Evolutionary conservation across 1,140 invertebrate genomes (phyloP), one percentile per base, ranked within the genome.

Genomic region (Latrodectus geometricus): DNA sequence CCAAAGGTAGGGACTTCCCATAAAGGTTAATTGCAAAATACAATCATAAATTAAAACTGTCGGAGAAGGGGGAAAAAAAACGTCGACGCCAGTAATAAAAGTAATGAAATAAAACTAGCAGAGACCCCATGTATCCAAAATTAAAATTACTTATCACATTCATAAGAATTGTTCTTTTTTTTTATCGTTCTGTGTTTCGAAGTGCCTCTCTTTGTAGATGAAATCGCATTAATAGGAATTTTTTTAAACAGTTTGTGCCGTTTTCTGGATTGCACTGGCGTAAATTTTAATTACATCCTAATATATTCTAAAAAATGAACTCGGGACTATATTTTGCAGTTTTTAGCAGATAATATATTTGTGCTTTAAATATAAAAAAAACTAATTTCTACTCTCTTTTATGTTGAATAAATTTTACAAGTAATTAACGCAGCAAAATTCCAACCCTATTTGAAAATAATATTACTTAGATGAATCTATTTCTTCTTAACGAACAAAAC

Each of bases 131-230:
- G 54, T 20, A 74, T 8, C 9, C n/a, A 49, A 35, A 66, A 68
- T 84, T 76, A 84, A 84, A 84, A 84, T 84, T 82, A 50, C 66
- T 84, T 84, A 84, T 84, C 82, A 76, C 79, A 81, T 79, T 68
- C 65, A 79, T 50, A 79, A 79, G 77, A 69, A 79, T 79, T 79
- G n/a, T 56, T 69, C 65, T 79, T 79, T 74, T 23, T 61, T 65
- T 49, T 9, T 12, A 14, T 35, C 7, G 54, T 61, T 35, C 17
- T 61, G 54, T 14, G 54, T 61, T 17, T 14, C 17, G 54, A 11
- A 61, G 54, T 61, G 54, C 3, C 3, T 61, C 54, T 61, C 17
- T 61, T 17, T 35, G 35, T 35, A 35, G 35, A 35, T 35, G 17
- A 11, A 61, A 61, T 61, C 54, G 54, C 54, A 61, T 61, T 14